Percentiles rank a stretch among this genome's conserved stretches.
phyloP scores from a whole-genome alignment of 2,113 vertebrate genomes.

The Pelusios castaneus region DNA sequence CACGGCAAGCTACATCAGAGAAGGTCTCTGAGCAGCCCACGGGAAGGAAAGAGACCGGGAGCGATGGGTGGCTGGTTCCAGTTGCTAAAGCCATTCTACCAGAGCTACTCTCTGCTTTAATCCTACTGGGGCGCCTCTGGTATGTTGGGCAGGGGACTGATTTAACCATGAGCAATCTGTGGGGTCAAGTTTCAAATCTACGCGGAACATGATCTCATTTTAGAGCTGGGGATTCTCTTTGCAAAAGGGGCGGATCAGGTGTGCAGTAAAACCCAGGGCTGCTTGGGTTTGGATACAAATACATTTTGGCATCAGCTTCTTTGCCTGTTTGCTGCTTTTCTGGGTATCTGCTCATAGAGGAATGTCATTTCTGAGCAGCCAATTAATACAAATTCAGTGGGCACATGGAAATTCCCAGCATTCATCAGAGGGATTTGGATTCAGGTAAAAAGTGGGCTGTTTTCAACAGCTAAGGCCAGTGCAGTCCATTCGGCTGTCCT shows the following conservation, averaged over 20 bases:
- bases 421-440: neutral
- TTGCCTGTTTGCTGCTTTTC: neutral
- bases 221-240: rapidly evolving
- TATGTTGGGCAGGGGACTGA: neutral
- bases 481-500: neutral
- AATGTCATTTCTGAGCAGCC: neutral
- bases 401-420: neutral
- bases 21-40: neutral
- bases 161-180: neutral
- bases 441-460: neutral
- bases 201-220: neutral
- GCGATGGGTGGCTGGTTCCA: too few species aligned
- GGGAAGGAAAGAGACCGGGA: neutral
- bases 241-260: neutral
- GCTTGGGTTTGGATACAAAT: neutral
- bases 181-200: neutral
- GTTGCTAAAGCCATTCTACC: too few species aligned
- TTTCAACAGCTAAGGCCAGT: rapidly evolving
- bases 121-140: neutral
- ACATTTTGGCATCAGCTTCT: neutral
- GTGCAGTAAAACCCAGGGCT: rapidly evolving
- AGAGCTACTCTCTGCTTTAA: neutral
- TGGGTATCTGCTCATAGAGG: neutral
- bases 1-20: neutral
- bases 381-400: neutral